Evolutionary conservation across 2,113 vertebrate species (phyloP), one percentile per base, ranked within the genome.

Genomic region (Bos indicus): DNA sequence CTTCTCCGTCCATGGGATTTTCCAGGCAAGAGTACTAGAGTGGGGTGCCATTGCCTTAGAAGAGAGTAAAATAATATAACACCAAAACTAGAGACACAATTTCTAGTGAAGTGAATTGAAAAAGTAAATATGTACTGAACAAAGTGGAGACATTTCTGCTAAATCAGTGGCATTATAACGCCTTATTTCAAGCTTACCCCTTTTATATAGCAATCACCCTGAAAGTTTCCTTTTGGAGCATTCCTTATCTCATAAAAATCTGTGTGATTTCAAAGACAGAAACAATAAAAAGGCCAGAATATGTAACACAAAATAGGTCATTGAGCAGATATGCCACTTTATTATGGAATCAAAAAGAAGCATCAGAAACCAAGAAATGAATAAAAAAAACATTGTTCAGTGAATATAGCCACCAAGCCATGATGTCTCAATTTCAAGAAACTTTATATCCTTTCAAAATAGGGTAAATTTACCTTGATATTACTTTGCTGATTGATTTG

Each of bases 81-180:
- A 83, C 52, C n/a, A 94, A 96, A 91, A 71, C 2, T 67, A 92
- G 43, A 92, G 48, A 90, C 57, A 97, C 88, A 95, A 92, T 97
- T 97, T 30, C 36, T 97, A 54, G 59, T 89, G 48, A 85, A 91
- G 94, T 83, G 40, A 95, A 92, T 97, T 97, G 1, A 92, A 48
- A 95, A 95, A 87, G 10, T 54, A 88, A 98, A 82, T 78, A 14
- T 56, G 13, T 78, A 83, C 33, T 57, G n/a, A 97, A 94, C 54
- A 88, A 92, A 88, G 30, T 88, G 23, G 33, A 95, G 43, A 88
- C 10, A 97, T 96, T 91, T 40, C 54, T 95, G 30, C 5, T 88
- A 97, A 97, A 92, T 95, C n/a, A 52, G 40, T 51, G 30, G 21
- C 52, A 88, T 97, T 97, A 89, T 80, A 57, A 67, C 15, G 16